Evolutionary conservation across 2,113 vertebrate species (phyloP).

Genomic region (Ceyx margarethae): DNA sequence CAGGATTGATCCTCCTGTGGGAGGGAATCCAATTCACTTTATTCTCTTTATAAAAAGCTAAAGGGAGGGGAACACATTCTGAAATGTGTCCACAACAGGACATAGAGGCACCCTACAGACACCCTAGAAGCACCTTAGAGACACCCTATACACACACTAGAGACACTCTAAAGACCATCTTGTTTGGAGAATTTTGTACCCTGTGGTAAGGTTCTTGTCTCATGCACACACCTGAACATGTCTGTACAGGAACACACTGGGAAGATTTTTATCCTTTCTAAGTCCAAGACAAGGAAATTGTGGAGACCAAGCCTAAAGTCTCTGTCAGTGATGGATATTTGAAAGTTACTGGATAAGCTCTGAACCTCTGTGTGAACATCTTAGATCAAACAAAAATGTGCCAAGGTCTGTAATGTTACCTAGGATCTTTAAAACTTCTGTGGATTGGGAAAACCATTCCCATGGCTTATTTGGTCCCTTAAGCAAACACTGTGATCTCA

Average conservation of each 20-base stretch:
- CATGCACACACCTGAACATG: not conserved
- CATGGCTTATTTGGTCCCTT: not conserved
- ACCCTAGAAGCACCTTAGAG: no score
- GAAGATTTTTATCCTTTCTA: not conserved
- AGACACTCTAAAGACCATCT: not conserved
- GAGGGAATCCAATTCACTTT: not conserved
- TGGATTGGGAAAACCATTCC: conserved; percentile 11
- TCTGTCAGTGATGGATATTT: not conserved
- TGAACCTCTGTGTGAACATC: not conserved
- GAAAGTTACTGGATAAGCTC: not conserved
- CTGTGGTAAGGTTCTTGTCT: not conserved
- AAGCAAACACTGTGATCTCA: not conserved
- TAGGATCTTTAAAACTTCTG: not conserved
- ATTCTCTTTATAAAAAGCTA: not conserved
- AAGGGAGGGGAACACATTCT: not conserved
- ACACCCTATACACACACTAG: no score
- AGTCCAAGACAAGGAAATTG: not conserved
- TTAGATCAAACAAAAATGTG: not conserved
- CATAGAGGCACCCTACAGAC: no score
- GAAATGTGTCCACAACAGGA: not conserved
- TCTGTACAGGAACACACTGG: not conserved
- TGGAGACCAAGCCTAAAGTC: not conserved
- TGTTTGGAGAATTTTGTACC: not conserved
- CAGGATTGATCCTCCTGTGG: not conserved
- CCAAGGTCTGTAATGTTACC: not conserved